Evolutionary conservation across 2,888 invertebrate genomes (phyloP), one percentile per base, ranked within the genome.

Genomic region (Tenthredo notha): DNA sequence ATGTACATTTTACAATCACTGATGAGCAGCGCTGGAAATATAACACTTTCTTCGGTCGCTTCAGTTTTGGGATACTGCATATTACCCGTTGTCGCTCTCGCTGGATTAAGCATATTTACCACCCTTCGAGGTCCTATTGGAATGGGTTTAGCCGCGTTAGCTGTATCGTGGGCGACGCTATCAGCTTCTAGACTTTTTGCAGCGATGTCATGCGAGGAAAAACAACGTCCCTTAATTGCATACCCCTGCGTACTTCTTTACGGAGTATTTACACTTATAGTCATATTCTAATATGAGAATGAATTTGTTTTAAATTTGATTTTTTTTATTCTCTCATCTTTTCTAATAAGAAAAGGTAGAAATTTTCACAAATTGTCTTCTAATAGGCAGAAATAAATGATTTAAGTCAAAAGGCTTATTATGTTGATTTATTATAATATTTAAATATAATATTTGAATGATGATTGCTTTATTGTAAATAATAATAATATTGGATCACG

Each of bases 211-310:
- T 96, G 97, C 74, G 98, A 98, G 95, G 95, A 97, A 87, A 96
- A 97, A 89, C 98, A 98, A 92, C 96, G 98, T 90, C 96, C 97
- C 18, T 94, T 98, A 0, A 97, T 98, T 89, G 98, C 98, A 58
- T 99, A 99, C 93, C 99, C 99, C 0, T 98, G 98, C 94, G 96
- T 97, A 86, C 95, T 99, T 87, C 96, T 99, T 43, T 98, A 98
- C 94, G 98, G 98, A 78, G 98, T 98, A 0, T 99, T 99, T 94
- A 98, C 98, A 70, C 95, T 99, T 84, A 95, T 99, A 89, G 98
- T 98, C 80, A 95, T 99, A 86, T 99, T 99, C 94, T 99, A 96
- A 86, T 85, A 33, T 21, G 25, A 40, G n/a, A 65, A 83, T 77
- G 37, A 74, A 29, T 37, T 37, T 9, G 4, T 37, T 33, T 37